A percentile compares a stretch with the other conserved stretches of the same genome.
Evolutionary conservation across 2,113 vertebrate species (phyloP).

Genomic region (Percopsis transmontana): DNA sequence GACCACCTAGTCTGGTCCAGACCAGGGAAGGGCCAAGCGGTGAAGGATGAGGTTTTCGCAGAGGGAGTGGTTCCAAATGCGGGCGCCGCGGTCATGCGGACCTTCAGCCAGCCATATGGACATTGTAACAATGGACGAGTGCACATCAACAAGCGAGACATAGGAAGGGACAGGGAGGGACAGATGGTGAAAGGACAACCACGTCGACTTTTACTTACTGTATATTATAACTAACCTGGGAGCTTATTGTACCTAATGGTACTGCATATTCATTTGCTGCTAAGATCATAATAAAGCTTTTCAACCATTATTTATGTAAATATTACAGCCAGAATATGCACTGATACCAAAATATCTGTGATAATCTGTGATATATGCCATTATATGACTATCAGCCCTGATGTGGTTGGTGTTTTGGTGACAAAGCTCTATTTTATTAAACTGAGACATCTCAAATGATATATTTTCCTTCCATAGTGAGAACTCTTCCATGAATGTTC

Average conservation of each 20-base stretch:
- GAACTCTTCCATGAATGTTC: not conserved
- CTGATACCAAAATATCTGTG: too few relatives aligned
- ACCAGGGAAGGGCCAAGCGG: not conserved
- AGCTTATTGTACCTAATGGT: slow-evolving; percentile 1
- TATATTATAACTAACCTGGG: not conserved
- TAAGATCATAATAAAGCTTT: too few relatives aligned
- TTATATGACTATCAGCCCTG: not conserved
- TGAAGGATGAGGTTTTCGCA: slow-evolving; percentile 26
- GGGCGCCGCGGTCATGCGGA: slow-evolving; percentile 23
- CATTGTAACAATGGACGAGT: slow-evolving; percentile 28
- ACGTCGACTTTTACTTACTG: slow-evolving; percentile 1
- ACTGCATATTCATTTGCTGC: not conserved
- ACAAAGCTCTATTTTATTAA: not conserved
- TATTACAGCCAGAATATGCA: too few relatives aligned
- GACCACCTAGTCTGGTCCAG: not conserved
- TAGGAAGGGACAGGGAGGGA: not conserved
- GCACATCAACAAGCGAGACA: slow-evolving; percentile 4
- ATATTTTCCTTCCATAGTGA: not conserved
- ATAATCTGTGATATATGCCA: too few relatives aligned
- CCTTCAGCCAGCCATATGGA: slow-evolving; percentile 6
- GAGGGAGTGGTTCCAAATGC: slow-evolving; percentile 26
- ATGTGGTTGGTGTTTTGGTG: too few relatives aligned
- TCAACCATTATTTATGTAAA: too few relatives aligned
- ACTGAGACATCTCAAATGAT: not conserved
- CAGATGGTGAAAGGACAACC: slow-evolving; percentile 45